Evolutionary conservation across 2,113 vertebrate genomes (phyloP).

Genomic region (Equus quagga): DNA sequence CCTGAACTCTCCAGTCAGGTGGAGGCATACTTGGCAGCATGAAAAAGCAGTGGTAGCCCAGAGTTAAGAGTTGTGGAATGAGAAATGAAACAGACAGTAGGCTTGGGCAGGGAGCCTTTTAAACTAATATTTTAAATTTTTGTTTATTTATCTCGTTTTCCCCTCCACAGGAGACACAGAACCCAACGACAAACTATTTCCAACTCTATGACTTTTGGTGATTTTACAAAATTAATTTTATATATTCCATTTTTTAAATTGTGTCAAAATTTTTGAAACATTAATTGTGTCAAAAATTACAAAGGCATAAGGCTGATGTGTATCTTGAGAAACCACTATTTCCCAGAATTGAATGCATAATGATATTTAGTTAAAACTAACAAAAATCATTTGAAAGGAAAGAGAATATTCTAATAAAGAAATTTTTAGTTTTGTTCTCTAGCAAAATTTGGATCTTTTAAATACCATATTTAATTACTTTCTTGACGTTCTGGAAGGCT

Average conservation of each 20-base stretch:
- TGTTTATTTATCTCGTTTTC: not conserved
- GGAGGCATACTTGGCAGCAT: not conserved
- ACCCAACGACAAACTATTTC: not conserved
- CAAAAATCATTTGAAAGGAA: slow-evolving; percentile 9
- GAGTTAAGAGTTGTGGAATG: not conserved
- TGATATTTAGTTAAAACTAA: not conserved
- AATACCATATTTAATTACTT: not conserved
- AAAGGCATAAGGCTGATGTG: not conserved
- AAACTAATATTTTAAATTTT: slow-evolving; percentile 4
- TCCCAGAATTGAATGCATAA: not conserved
- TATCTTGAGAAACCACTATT: slow-evolving; percentile 17
- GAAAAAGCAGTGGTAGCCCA: not conserved
- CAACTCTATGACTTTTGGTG: not conserved
- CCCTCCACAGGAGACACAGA: not conserved
- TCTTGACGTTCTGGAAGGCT: not conserved
- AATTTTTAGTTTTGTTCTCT: not conserved
- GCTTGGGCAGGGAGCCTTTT: not conserved
- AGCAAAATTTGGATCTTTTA: not conserved
- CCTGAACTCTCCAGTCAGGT: not conserved
- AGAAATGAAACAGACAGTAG: not conserved
- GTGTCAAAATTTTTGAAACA: not conserved
- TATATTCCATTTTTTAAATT: not conserved
- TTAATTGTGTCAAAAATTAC: too few species aligned
- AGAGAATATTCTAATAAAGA: not conserved
- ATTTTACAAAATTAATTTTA: slow-evolving; percentile 48